Evolutionary conservation across 2,797 vertebrate species (phyloP).

Genomic region (Nasua narica): DNA sequence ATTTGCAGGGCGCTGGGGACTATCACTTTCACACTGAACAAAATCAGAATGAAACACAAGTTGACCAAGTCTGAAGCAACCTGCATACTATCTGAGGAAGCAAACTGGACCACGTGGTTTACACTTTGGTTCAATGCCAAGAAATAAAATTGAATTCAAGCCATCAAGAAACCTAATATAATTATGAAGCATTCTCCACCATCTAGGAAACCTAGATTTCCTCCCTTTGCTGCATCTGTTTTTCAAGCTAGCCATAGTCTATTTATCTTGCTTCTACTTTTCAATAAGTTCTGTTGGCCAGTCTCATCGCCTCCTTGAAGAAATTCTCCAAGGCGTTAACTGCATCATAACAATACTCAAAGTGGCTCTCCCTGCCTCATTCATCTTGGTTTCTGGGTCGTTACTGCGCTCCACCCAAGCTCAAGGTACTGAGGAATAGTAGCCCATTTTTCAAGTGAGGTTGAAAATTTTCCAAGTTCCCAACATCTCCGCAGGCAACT

Average conservation of each 20-base stretch:
- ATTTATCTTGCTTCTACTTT: neutral
- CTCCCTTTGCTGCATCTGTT: neutral
- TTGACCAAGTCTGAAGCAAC: neutral
- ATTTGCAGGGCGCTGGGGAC: neutral
- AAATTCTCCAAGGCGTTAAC: neutral
- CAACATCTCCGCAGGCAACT: conserved; percentile 41
- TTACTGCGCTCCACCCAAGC: neutral
- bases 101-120: neutral
- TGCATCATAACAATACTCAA: fast-evolving
- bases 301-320: neutral
- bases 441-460: conserved; percentile 47
- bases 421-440: conserved; percentile 5
- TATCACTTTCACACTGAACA: neutral
- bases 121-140: neutral
- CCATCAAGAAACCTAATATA: neutral
- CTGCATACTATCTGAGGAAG: neutral
- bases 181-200: neutral
- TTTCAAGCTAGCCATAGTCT: neutral
- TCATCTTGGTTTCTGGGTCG: neutral
- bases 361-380: neutral
- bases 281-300: neutral
- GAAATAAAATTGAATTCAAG: neutral
- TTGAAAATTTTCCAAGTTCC: conserved; percentile 26
- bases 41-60: neutral
- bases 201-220: neutral